phyloP scores from a whole-genome alignment of 2,113 vertebrate species.

The Dicerorhinus sumatrensis region DNA sequence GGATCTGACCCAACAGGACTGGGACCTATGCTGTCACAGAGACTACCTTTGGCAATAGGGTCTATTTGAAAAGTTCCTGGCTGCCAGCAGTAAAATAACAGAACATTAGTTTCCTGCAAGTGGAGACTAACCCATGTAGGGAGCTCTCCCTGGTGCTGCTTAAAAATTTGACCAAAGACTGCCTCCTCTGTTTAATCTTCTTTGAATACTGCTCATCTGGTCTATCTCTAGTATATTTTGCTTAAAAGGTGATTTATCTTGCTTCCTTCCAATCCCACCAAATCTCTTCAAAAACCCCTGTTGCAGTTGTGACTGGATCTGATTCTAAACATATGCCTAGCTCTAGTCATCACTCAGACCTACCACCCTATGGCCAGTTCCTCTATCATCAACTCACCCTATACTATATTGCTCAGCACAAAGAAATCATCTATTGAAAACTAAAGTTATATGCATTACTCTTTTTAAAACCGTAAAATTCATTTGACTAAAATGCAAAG shows the following conservation, averaged over 20 bases:
- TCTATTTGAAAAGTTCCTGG: background rate
- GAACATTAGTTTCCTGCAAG: background rate
- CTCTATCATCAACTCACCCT: background rate
- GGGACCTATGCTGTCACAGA: background rate
- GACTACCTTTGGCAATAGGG: background rate
- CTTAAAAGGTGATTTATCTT: background rate
- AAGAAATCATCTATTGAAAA: background rate
- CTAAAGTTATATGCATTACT: background rate
- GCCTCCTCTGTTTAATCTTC: background rate
- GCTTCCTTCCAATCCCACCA: background rate
- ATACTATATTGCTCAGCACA: background rate
- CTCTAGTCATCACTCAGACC: background rate
- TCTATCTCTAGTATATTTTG: background rate
- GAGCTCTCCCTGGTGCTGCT: slow-evolving; percentile 59
- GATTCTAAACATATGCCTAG: background rate
- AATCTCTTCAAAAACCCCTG: background rate
- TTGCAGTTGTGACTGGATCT: background rate
- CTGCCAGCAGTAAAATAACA: background rate
- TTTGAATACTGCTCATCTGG: background rate
- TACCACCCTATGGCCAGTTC: background rate
- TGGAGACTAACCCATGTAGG: background rate
- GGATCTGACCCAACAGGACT: background rate
- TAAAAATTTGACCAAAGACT: background rate
- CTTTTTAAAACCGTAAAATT: background rate
- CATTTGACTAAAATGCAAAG: slow-evolving; percentile 34